Evolutionary conservation across 1,140 invertebrate species (phyloP), one percentile per base, ranked within the genome.

Genomic region (Hydropsyche tenuis): DNA sequence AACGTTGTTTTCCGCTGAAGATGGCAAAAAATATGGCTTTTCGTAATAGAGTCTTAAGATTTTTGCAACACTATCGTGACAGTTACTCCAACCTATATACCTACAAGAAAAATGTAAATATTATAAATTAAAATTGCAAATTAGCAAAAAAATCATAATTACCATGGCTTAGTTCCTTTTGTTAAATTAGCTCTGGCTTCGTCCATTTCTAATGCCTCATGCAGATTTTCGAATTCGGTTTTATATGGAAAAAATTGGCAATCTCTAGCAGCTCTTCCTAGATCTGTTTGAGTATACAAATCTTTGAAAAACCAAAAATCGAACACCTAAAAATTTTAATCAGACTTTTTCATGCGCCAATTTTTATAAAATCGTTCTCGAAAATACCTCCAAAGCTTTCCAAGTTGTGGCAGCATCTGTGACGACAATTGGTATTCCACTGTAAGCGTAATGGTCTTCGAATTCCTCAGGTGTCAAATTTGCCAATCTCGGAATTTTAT

Each of bases 81-180:
- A 97, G 77, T 96, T 97, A 79, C 95, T 97, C 95, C 95, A 97
- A 30, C 95, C 95, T 74, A 97, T 90, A 81, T 97, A 96, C 94
- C 94, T 77, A 22, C 7, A 73, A 30, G 3, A 62, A 62, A 51
- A 14, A 72, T 64, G 5, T 11, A 43, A 42, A 14, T 60, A 60
- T 25, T 12, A 1, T 60, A 12, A 12, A 1, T 60, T 14, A 1
- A n/a, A 60, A 2, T 22, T 60, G 9, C 5, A 12, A 25, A 22
- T 43, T 43, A 5, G 14, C 46, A 43, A n/a, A 65, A 65, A 63
- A 12, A 23, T 30, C 42, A 60, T 60, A 25, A 60, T 60, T 53
- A 96, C 94, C 94, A 96, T 0, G 91, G 89, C 23, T 88, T 86
- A 25, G 89, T 86, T 1, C 91, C 92, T 20, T 86, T 82, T 45